Evolutionary conservation across 2,888 invertebrate species (phyloP).

Genomic region (Andrena praecox): DNA sequence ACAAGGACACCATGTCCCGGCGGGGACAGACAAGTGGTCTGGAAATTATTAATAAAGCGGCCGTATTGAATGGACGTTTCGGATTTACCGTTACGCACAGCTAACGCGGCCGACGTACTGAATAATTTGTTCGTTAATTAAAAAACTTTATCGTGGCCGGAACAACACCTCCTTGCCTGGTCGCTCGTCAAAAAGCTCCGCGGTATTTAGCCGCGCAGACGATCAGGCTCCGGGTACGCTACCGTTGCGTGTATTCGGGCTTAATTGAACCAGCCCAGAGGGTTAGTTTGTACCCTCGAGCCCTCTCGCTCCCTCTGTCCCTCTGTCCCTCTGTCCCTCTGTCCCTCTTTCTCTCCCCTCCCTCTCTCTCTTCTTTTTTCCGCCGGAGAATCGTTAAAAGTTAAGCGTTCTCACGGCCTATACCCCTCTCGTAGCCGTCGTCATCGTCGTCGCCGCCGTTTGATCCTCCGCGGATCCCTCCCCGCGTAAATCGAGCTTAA

Average conservation of each 20-base stretch:
- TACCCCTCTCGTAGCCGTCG: slow-evolving; percentile 58
- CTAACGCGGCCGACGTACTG: slow-evolving; percentile 42
- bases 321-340: not conserved
- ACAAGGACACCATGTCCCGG: not conserved
- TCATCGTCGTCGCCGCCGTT: slow-evolving; percentile 61
- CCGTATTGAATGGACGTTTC: slow-evolving; percentile 37
- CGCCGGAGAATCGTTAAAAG: slow-evolving; percentile 70
- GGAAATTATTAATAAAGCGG: slow-evolving; percentile 54
- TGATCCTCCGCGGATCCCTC: slow-evolving; percentile 67
- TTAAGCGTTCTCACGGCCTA: slow-evolving; percentile 71
- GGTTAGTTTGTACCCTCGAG: slow-evolving; percentile 65
- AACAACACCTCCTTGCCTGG: slow-evolving; percentile 65
- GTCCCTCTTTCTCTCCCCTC: not conserved
- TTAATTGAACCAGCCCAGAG: slow-evolving; percentile 70
- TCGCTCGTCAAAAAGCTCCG: slow-evolving; percentile 52
- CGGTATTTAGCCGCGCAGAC: slow-evolving; percentile 57
- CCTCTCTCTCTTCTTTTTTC: slow-evolving; percentile 29
- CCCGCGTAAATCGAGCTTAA: slow-evolving; percentile 76
- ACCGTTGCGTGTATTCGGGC: slow-evolving; percentile 56
- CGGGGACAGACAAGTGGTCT: slow-evolving; percentile 49
- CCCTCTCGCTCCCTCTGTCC: slow-evolving; percentile 29
- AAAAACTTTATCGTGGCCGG: slow-evolving; percentile 60
- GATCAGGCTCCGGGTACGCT: slow-evolving; percentile 39
- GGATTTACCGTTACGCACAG: slow-evolving; percentile 44
- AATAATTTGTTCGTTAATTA: slow-evolving; percentile 68